A percentile compares a stretch with the other conserved stretches of the same genome.
Evolutionary conservation across 2,113 vertebrate genomes (phyloP).

Genomic region (Panthera leo): DNA sequence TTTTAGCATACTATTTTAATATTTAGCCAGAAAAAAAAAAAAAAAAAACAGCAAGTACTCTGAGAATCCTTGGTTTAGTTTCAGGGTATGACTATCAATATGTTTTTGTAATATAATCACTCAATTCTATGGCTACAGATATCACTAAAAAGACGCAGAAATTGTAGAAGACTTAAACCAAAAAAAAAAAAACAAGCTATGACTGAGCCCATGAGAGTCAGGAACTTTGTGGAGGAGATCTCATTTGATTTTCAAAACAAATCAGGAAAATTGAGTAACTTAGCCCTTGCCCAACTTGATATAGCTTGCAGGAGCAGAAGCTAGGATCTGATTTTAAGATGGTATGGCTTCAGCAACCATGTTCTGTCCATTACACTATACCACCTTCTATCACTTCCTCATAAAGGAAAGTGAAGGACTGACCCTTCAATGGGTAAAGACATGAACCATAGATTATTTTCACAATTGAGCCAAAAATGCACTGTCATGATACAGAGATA

Average conservation of each 20-base stretch:
- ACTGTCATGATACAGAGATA: conserved; percentile 21
- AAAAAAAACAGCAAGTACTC: background rate
- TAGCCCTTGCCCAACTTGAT: background rate
- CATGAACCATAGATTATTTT: background rate
- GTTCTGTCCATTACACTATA: background rate
- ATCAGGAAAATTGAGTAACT: background rate
- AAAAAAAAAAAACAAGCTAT: background rate
- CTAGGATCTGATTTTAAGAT: background rate
- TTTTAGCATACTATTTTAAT: background rate
- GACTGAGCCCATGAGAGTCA: background rate
- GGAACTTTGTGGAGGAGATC: background rate
- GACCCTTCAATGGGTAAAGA: background rate
- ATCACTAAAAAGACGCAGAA: background rate
- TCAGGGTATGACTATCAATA: background rate
- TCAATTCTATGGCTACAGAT: background rate
- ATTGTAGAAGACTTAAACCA: background rate
- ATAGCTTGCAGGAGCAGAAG: background rate
- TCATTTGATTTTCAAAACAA: conserved; percentile 4
- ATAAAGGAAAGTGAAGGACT: background rate
- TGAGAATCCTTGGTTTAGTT: background rate
- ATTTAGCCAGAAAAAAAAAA: background rate
- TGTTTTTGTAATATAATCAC: background rate
- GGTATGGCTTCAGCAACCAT: background rate
- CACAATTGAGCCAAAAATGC: background rate
- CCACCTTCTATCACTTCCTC: background rate